phyloP scores from a whole-genome alignment of 2,113 vertebrate genomes.

The Columbina picui region DNA sequence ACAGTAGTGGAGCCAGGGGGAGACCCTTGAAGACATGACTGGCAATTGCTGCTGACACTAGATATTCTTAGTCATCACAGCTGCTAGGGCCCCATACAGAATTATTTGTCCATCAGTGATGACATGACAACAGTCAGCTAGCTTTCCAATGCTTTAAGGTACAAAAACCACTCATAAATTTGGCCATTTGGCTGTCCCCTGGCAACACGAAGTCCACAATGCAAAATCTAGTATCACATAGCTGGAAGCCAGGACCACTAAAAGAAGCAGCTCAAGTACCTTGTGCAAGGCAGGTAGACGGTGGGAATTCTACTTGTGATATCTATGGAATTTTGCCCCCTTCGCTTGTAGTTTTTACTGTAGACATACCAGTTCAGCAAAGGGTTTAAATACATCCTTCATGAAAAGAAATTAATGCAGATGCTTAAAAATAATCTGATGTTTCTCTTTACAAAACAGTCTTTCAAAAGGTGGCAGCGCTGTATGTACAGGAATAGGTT shows the following conservation, averaged over 20 bases:
- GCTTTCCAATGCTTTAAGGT: not conserved
- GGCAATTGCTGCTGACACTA: not conserved
- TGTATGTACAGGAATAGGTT: accelerated
- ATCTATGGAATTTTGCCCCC: not conserved
- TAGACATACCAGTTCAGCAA: not conserved
- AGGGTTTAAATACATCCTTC: not conserved
- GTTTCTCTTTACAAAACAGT: accelerated
- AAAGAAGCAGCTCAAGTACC: not conserved
- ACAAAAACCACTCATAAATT: not conserved
- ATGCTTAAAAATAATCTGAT: not conserved
- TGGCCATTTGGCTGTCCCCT: not conserved
- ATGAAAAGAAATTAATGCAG: not conserved
- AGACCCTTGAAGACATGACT: not conserved
- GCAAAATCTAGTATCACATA: not conserved
- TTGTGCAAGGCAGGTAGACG: not conserved
- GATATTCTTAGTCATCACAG: not conserved
- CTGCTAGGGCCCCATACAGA: not conserved
- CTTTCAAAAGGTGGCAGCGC: accelerated
- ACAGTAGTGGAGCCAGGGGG: not conserved
- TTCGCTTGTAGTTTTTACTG: not conserved
- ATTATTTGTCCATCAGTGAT: not conserved
- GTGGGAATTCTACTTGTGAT: not conserved
- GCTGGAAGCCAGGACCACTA: not conserved
- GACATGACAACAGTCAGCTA: not conserved
- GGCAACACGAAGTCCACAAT: accelerated